Conservation (phyloP, 2,797 vertebrate species). For the Esox masquinongy region DNA sequence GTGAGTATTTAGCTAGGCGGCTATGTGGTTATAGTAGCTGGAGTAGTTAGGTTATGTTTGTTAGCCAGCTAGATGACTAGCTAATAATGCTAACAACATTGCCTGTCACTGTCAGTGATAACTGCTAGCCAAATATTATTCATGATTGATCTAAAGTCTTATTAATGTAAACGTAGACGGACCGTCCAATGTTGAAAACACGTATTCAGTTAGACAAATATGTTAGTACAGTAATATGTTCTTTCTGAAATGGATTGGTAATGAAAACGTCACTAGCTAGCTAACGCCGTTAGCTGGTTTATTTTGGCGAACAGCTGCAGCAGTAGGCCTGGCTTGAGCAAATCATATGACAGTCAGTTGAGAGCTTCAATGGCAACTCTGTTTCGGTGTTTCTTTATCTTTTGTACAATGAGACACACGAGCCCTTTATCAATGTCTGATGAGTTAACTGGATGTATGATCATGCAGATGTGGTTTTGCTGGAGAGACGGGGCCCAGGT, state of each 20-base stretch:
- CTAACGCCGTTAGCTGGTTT: background rate
- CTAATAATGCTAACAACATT: conserved; percentile 7
- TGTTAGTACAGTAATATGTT: background rate
- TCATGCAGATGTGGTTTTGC: conserved; percentile 94
- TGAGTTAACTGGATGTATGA: conserved; percentile 1
- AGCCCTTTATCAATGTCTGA: background rate
- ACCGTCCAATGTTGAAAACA: background rate
- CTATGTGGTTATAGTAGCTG: background rate
- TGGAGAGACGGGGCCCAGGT: conserved; percentile 95
- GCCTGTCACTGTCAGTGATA: background rate
- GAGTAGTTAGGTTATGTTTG: background rate
- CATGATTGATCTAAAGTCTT: background rate
- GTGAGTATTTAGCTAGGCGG: conserved; percentile 75
- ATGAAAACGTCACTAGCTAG: background rate
- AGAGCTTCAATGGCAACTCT: background rate
- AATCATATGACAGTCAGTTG: conserved; percentile 53
- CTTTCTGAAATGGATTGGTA: background rate
- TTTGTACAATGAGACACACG: background rate
- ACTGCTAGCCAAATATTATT: background rate
- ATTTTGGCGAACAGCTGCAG: background rate
- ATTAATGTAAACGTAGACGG: background rate
- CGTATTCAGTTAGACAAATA: background rate
- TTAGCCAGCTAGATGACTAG: background rate
- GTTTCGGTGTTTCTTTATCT: background rate
- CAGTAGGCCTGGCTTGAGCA: conserved; percentile 6